A percentile compares a stretch with the other conserved stretches of the same genome.
Evolutionary conservation across 2,113 vertebrate species (phyloP).

Genomic region (Setophaga coronata): DNA sequence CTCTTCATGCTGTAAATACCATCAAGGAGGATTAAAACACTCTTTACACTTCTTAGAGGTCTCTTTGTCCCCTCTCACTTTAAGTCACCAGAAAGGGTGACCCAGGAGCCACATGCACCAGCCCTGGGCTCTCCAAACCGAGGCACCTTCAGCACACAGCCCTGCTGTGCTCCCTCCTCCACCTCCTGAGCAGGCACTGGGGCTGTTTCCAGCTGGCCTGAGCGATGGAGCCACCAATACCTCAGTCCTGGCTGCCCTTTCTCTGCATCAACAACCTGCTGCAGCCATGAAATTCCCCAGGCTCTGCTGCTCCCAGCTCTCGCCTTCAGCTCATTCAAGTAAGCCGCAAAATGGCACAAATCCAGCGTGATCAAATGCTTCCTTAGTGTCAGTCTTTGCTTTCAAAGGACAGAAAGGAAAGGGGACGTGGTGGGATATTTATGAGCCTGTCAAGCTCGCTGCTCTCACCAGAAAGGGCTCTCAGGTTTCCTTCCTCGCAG

Average conservation of each 20-base stretch:
- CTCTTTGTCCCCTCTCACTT: not conserved
- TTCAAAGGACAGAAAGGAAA: slow-evolving; percentile 28
- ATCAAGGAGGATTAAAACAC: not conserved
- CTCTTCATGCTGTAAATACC: not conserved
- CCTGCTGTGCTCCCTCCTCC: not conserved
- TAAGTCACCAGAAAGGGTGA: fast-evolving
- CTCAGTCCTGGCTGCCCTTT: not conserved
- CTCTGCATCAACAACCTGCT: not conserved
- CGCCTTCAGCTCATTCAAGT: not conserved
- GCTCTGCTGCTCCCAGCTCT: not conserved
- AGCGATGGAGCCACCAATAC: not conserved
- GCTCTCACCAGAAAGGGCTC: slow-evolving; percentile 20
- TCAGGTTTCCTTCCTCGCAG: not conserved
- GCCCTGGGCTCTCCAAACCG: not conserved
- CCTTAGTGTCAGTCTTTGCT: slow-evolving; percentile 27
- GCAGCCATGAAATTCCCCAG: not conserved
- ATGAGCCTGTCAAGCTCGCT: slow-evolving; percentile 1
- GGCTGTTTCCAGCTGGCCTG: slow-evolving; percentile 1
- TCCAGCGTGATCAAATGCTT: slow-evolving; percentile 32
- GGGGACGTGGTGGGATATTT: not conserved
- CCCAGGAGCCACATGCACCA: not conserved
- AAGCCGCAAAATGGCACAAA: slow-evolving; percentile 37
- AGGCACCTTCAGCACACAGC: not conserved
- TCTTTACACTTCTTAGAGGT: not conserved
- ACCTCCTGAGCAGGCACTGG: not conserved